A percentile compares a stretch with the other conserved stretches of the same genome.
Conservation (phyloP, 2,113 vertebrate species). For the Romanogobio albipinnatus region DNA sequence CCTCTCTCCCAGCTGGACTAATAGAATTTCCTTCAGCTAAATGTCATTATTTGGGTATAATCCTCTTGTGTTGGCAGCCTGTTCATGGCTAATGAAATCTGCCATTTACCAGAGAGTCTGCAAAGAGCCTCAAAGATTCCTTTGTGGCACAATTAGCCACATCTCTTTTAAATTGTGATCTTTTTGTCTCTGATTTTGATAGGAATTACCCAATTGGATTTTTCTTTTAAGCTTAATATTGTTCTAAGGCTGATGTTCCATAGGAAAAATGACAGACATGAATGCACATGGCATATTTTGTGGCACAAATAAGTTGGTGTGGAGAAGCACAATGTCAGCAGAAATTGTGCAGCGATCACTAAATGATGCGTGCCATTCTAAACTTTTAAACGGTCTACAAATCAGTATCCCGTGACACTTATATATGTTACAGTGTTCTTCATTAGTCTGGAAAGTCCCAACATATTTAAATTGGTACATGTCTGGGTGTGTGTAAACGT, state of each 20-base stretch:
- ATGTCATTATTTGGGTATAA: slow-evolving; percentile 76
- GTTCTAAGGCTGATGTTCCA: slow-evolving; percentile 51
- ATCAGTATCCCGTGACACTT: slow-evolving; percentile 73
- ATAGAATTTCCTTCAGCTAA: slow-evolving; percentile 75
- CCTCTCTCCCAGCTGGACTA: slow-evolving; percentile 65
- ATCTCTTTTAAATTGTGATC: slow-evolving; percentile 46
- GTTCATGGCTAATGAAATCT: slow-evolving; percentile 72
- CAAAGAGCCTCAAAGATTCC: slow-evolving; percentile 58
- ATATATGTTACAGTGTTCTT: slow-evolving; percentile 47
- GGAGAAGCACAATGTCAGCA: slow-evolving; percentile 25
- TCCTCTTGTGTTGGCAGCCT: slow-evolving; percentile 67
- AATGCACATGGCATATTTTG: slow-evolving; percentile 53
- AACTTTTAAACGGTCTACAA: slow-evolving; percentile 62
- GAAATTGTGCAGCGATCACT: not conserved
- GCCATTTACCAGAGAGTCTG: slow-evolving; percentile 59
- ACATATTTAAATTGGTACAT: slow-evolving; percentile 3
- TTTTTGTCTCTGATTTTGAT: slow-evolving; percentile 49
- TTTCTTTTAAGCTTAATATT: slow-evolving; percentile 46
- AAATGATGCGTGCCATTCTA: slow-evolving; percentile 52
- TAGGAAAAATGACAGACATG: slow-evolving; percentile 25
- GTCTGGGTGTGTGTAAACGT: not conserved
- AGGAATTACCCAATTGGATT: slow-evolving; percentile 56
- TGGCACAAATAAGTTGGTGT: slow-evolving; percentile 44
- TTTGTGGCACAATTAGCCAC: slow-evolving; percentile 58
- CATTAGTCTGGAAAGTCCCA: slow-evolving; percentile 65